Base-by-base conservation (phyloP, 2,888 invertebrate genomes). In the Apotomis turbidana region DNA sequence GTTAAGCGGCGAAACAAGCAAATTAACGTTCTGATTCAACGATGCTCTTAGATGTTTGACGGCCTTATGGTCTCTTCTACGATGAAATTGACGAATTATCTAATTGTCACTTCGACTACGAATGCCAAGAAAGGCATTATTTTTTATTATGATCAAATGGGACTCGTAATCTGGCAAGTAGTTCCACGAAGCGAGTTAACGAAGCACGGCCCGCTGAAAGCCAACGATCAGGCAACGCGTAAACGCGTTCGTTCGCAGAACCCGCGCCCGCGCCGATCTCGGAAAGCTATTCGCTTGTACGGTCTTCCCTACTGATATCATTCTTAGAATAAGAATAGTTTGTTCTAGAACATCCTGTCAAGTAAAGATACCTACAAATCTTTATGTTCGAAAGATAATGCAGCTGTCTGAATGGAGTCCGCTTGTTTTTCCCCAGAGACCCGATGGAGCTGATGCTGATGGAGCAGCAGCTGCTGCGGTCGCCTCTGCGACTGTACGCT, bases 401-500 rank as follows among this genome's bases (percentile, higher is more conserved):
- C 57, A 67, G 36, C 5, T 63, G n/a, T 36, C 61, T 71, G 54
- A 67, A 68, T 41, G n/a, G 51, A 15, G 3, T 44, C 12, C 6
- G 57, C 41, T 61, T 67, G 67, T 68, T 74, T 71, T 49, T 89
- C 93, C 94, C 63, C 94, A 96, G 96, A 90, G 97, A 97, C 84
- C 96, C 96, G 54, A 96, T 97, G 96, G 97, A 97, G 89, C 91
- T 95, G 80, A 95, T 97, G 92, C 93, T 97, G 85, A 96, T 96
- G 94, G 96, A 97, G 82, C 96, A 97, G 83, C 96, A 96, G 83
- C 94, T 96, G 81, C 93, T 96, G 12, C 95, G 95, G 83, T 95
- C 94, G 81, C 95, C 94, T 83, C 93, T 93, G 87, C 94, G 93
- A 90, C 91, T 96, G 90, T 96, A 96, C 88, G 95, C 96, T 5